Conservation (phyloP, 2,888 invertebrate species). For the Acleris emargana region DNA sequence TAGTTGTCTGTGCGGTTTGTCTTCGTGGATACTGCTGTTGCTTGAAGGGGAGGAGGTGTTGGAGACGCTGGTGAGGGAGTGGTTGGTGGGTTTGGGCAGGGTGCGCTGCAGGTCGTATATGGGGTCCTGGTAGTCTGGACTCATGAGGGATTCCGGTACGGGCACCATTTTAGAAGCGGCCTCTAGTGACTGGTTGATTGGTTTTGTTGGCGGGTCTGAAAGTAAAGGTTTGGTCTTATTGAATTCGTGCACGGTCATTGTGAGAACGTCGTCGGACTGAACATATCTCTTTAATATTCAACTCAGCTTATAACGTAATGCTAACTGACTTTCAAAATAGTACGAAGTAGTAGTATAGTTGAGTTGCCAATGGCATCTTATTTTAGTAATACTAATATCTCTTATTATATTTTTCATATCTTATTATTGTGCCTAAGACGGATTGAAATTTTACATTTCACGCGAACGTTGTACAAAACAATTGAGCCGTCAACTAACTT, state of each 20-base stretch:
- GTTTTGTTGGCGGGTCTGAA: constrained; percentile 48
- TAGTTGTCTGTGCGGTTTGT: constrained; percentile 53
- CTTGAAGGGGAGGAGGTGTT: constrained; percentile 67
- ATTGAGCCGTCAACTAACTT: no score
- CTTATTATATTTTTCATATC: no score
- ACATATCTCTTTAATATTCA: background rate
- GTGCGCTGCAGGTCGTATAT: constrained; percentile 74
- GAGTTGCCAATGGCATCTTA: no score
- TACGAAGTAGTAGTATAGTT: no score
- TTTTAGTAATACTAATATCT: no score
- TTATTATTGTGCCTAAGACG: no score
- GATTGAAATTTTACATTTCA: no score
- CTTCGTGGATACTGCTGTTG: constrained; percentile 68
- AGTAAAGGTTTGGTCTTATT: background rate
- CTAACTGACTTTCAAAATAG: no score
- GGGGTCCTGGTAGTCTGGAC: constrained; percentile 88
- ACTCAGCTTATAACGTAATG: background rate
- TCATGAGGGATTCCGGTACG: constrained; percentile 94
- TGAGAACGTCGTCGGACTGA: no score
- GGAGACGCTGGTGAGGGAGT: constrained; percentile 52
- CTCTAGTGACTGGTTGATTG: constrained; percentile 85
- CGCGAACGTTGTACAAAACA: no score
- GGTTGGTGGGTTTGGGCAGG: constrained; percentile 59
- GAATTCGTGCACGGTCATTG: background rate
- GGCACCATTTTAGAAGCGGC: constrained; percentile 94